Conservation (phyloP, 2,797 vertebrate genomes). For the Typhlichthys subterraneus region DNA sequence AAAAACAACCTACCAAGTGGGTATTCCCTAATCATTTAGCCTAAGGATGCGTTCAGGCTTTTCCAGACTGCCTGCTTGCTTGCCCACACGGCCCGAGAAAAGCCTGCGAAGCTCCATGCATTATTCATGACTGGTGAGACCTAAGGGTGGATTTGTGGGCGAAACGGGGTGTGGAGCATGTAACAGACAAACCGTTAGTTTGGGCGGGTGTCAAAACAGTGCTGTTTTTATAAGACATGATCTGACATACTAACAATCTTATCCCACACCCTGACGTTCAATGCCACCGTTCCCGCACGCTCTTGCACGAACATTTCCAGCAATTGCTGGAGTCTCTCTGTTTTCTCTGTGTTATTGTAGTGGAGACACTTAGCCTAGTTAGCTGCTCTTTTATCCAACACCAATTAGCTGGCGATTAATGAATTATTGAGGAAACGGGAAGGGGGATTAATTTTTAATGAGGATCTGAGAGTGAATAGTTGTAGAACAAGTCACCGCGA, state of each 20-base stretch:
- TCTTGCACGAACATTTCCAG: constrained; percentile 44
- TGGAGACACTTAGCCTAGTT: constrained; percentile 75
- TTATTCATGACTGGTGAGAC: constrained; percentile 44
- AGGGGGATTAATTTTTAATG: constrained; percentile 76
- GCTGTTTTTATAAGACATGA: constrained; percentile 28
- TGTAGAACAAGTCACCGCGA: constrained; percentile 76
- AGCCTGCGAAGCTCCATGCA: constrained; percentile 18
- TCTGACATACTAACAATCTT: constrained; percentile 57
- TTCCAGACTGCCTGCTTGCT: constrained; percentile 30
- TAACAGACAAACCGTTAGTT: not conserved
- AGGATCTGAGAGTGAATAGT: constrained; percentile 72
- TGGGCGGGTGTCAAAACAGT: constrained; percentile 19
- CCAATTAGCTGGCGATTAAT: constrained; percentile 82
- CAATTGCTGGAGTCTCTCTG: constrained; percentile 17
- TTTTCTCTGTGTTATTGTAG: constrained; percentile 39
- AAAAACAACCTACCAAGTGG: constrained; percentile 24
- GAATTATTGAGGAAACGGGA: constrained; percentile 79
- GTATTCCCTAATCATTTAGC: constrained; percentile 58
- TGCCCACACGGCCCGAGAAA: constrained; percentile 42
- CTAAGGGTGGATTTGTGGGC: constrained; percentile 31
- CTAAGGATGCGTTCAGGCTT: constrained; percentile 48
- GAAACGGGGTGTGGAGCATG: constrained; percentile 36
- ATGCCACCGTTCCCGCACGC: constrained; percentile 7
- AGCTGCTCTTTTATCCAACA: constrained; percentile 73
- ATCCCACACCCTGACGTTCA: constrained; percentile 14